These are phyloP conservation scores for Rhagoletis pomonella DNA, from an alignment of 1,140 invertebrate species.

Conservation along the genomic window DNA sequence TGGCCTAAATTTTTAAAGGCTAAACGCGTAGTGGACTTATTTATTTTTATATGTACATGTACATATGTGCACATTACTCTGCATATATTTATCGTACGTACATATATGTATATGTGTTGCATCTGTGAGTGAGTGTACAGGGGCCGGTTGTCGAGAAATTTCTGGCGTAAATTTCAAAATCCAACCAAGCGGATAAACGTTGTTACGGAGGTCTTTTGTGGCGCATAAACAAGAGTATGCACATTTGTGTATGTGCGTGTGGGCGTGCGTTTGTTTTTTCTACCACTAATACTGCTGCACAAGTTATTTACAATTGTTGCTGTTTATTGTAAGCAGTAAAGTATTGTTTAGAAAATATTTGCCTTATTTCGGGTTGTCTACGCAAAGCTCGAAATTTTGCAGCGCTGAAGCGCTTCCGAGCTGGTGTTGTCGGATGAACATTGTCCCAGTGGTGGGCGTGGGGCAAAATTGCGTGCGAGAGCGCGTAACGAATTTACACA, in stretches of 20 bases:
- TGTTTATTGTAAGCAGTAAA: constrained; percentile 46
- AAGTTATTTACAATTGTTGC: constrained; percentile 30
- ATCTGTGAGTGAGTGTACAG: not conserved
- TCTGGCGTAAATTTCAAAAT: constrained; percentile 34
- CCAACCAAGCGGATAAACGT: constrained; percentile 16
- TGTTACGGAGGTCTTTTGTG: constrained; percentile 14
- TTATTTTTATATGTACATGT: too few relatives aligned
- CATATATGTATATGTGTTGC: not conserved
- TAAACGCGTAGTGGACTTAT: not conserved
- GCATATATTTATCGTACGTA: not conserved
- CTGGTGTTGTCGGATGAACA: not conserved
- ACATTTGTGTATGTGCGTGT: not conserved
- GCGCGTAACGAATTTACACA: not conserved
- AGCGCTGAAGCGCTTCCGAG: not conserved
- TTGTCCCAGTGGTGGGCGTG: not conserved
- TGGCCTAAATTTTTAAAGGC: not conserved
- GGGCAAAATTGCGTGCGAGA: not conserved
- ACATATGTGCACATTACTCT: too few relatives aligned
- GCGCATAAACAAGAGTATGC: constrained; percentile 6
- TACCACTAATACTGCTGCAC: not conserved
- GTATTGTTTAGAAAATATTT: constrained; percentile 39
- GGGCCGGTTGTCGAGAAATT: not conserved
- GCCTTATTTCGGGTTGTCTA: constrained; percentile 12
- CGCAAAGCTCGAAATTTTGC: not conserved
- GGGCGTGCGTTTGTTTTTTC: not conserved